A percentile compares a stretch with the other conserved stretches of the same genome.
Evolutionary conservation across 1,140 invertebrate genomes (phyloP).

Genomic region (Neodiprion pinetum): DNA sequence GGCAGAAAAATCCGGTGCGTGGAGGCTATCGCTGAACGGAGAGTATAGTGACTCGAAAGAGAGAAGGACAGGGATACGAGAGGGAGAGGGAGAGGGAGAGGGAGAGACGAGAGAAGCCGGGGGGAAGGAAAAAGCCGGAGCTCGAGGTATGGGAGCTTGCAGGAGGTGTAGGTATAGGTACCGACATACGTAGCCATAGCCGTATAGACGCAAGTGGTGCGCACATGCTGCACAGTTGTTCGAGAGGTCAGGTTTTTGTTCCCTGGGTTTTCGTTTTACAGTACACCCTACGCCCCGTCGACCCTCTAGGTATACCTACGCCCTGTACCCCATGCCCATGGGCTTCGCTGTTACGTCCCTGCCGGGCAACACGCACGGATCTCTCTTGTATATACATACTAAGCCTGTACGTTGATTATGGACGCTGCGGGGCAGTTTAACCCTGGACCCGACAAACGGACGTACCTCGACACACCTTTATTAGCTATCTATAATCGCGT

Average conservation of each 20-base stretch:
- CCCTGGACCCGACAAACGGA: no score
- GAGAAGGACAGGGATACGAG: slow-evolving; percentile 27
- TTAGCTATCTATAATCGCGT: no score
- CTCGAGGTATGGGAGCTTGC: no score
- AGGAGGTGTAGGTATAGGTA: no score
- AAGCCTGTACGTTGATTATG: no score
- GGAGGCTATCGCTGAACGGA: neutral
- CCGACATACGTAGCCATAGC: no score
- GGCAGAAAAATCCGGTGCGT: no score
- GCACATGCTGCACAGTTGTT: slow-evolving; percentile 62
- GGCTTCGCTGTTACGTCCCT: neutral
- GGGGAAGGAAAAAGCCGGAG: neutral
- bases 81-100: slow-evolving; percentile 36
- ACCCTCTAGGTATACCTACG: neutral
- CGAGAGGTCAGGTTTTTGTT: slow-evolving; percentile 62
- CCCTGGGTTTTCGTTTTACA: slow-evolving; percentile 51
- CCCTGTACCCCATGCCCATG: neutral
- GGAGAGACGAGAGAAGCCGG: slow-evolving; percentile 19
- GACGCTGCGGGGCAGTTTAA: no score
- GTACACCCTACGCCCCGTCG: slow-evolving; percentile 31
- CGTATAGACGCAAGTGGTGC: slow-evolving; percentile 52
- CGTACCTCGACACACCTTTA: no score
- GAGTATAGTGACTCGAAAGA: neutral
- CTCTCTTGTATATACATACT: no score
- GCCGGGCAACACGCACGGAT: no score